A percentile compares a stretch with the other conserved stretches of the same genome.
phyloP scores from a whole-genome alignment of 1,140 invertebrate species.

The Drosophila nannoptera region DNA sequence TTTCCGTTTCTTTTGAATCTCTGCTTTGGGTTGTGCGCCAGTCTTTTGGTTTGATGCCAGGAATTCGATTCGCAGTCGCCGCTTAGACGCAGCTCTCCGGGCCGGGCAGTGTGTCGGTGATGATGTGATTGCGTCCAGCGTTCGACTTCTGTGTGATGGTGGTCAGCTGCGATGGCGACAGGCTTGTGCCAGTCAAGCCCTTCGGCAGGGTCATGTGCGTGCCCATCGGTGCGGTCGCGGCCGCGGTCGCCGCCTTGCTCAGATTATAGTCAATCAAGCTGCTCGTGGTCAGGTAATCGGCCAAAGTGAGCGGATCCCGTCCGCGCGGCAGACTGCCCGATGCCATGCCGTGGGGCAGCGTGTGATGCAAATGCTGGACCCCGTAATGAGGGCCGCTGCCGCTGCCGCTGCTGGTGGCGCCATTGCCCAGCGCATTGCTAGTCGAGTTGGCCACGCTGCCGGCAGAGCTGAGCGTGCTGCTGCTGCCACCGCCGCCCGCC shows the following conservation, averaged over 20 bases:
- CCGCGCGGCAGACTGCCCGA: slow-evolving; percentile 46
- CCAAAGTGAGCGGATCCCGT: slow-evolving; percentile 66
- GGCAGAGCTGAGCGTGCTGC: slow-evolving; percentile 63
- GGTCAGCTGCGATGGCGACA: slow-evolving; percentile 61
- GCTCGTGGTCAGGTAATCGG: slow-evolving; percentile 76
- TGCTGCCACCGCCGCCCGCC: slow-evolving; percentile 44
- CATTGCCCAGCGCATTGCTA: slow-evolving; percentile 38
- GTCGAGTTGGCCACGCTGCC: slow-evolving; percentile 50
- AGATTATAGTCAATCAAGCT: slow-evolving; percentile 78
- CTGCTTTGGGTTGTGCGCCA: slow-evolving; percentile 65
- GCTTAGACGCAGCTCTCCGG: slow-evolving; percentile 87
- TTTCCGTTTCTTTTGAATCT: slow-evolving; percentile 6
- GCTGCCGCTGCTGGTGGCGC: not conserved
- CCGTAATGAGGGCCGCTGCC: slow-evolving; percentile 32
- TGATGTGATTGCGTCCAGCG: slow-evolving; percentile 82
- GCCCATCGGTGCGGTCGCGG: slow-evolving; percentile 28
- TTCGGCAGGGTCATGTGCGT: slow-evolving; percentile 75
- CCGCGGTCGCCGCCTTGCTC: slow-evolving; percentile 57
- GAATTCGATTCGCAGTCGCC: slow-evolving; percentile 34
- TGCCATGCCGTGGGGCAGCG: slow-evolving; percentile 52
- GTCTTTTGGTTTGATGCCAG: slow-evolving; percentile 70
- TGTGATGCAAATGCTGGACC: slow-evolving; percentile 62
- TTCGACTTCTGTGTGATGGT: slow-evolving; percentile 77
- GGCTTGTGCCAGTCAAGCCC: slow-evolving; percentile 54
- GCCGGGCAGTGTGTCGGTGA: slow-evolving; percentile 86